phyloP scores from a whole-genome alignment of 2,888 invertebrate species.

The Rapana venosa region DNA sequence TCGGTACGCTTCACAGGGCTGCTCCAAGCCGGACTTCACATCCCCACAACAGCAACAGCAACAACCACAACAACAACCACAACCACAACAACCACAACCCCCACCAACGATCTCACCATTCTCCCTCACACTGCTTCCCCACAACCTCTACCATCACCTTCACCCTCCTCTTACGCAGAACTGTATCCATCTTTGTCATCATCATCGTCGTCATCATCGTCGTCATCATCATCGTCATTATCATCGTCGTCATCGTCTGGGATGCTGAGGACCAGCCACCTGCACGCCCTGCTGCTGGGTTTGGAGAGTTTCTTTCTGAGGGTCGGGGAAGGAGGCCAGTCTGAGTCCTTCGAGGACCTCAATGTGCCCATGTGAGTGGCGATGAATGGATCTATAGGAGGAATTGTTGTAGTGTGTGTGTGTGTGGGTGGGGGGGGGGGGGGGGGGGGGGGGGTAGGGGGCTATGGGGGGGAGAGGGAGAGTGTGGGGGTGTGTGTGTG shows the following conservation, averaged over 20 bases:
- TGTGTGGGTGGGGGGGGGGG: background rate
- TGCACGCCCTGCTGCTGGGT: conserved; percentile 62
- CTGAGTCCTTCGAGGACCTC: conserved; percentile 55
- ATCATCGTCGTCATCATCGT: background rate
- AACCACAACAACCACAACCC: background rate
- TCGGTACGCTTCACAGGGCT: conserved; percentile 55
- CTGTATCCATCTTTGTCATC: background rate
- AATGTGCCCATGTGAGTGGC: conserved; percentile 52
- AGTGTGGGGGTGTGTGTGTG: background rate
- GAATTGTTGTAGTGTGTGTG: background rate
- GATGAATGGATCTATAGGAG: no score
- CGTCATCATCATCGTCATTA: background rate
- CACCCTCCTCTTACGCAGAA: background rate
- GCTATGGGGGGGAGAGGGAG: background rate
- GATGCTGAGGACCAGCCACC: conserved; percentile 57
- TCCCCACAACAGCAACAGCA: background rate
- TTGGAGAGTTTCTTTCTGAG: conserved; percentile 60
- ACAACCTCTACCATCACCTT: conserved; percentile 9
- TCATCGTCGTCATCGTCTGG: background rate
- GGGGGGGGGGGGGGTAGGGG: background rate
- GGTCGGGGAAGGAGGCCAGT: conserved; percentile 47
- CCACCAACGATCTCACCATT: background rate
- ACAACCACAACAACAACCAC: background rate
- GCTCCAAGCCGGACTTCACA: conserved; percentile 50
- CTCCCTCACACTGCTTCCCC: background rate